Evolutionary conservation across 2,888 invertebrate genomes (phyloP).

Genomic region (Cheilosia urbana): DNA sequence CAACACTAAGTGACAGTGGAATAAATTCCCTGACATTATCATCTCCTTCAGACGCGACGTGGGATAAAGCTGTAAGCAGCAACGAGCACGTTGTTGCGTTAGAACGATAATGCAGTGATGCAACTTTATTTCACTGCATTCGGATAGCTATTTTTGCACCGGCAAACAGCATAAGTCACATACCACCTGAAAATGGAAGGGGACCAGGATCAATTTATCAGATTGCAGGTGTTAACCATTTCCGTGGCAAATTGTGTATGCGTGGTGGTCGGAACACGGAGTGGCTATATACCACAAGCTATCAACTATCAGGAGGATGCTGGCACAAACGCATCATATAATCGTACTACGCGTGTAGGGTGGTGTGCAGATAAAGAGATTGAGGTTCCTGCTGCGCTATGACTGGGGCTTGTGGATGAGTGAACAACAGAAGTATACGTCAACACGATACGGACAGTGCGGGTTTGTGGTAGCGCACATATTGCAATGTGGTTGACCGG

Average conservation of each 20-base stretch:
- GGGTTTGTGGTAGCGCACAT: conserved; percentile 19
- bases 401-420: conserved; percentile 54
- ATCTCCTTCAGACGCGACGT: conserved; percentile 32
- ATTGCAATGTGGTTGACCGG: conserved; percentile 19
- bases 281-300: conserved; percentile 2
- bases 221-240: conserved; percentile 67
- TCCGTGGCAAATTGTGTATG: conserved; percentile 43
- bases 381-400: conserved; percentile 47
- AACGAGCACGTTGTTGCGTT: conserved; percentile 47
- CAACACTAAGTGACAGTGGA: conserved; percentile 57
- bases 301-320: neutral
- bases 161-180: conserved; percentile 34
- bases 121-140: conserved; percentile 42
- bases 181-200: conserved; percentile 15
- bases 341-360: neutral
- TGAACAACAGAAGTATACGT: conserved; percentile 33
- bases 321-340: conserved; percentile 14
- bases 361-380: conserved; percentile 47
- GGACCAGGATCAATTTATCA: conserved; percentile 55
- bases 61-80: conserved; percentile 27
- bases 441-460: conserved; percentile 9
- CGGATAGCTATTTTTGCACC: neutral
- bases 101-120: conserved; percentile 28
- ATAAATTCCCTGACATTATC: conserved; percentile 67
- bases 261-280: neutral